Conservation (phyloP, 2,888 invertebrate species). For the Halictus quadricinctus region DNA sequence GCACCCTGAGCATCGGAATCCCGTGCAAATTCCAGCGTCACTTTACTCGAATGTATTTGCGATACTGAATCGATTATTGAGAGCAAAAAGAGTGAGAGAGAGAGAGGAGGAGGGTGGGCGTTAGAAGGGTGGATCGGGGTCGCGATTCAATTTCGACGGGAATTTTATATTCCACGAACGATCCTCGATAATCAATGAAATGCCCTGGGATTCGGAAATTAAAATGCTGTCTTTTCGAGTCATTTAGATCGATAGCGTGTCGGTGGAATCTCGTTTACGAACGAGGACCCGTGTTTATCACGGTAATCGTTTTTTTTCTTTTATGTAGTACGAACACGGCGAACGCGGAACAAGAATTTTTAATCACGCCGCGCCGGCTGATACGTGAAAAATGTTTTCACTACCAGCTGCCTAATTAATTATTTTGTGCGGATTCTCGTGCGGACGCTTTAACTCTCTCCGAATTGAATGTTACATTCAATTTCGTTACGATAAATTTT, state of each 20-base stretch:
- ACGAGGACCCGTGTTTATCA: not conserved
- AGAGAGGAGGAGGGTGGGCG: not conserved
- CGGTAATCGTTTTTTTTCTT: no score
- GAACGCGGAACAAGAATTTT: not conserved
- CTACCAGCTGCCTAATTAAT: not conserved
- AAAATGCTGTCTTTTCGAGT: conserved; percentile 40
- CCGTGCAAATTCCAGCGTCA: conserved; percentile 27
- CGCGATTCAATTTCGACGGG: conserved; percentile 43
- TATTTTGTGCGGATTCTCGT: not conserved
- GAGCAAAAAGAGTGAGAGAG: not conserved
- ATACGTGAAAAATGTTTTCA: not conserved
- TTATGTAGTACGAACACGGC: not conserved
- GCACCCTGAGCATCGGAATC: not conserved
- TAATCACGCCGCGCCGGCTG: not conserved
- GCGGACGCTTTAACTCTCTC: not conserved
- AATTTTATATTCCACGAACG: conserved; percentile 47
- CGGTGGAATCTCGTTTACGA: not conserved
- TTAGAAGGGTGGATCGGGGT: not conserved
- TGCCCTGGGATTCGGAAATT: conserved; percentile 34
- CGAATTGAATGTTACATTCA: not conserved
- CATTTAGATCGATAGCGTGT: conserved; percentile 10
- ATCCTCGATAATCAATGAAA: conserved; percentile 48
- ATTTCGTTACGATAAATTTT: not conserved
- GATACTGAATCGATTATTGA: conserved; percentile 46
- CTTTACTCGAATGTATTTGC: conserved; percentile 19